These are phyloP conservation scores for Petrolisthes manimaculis DNA, from an alignment of 2,888 invertebrate species.

Conservation along the genomic window DNA sequence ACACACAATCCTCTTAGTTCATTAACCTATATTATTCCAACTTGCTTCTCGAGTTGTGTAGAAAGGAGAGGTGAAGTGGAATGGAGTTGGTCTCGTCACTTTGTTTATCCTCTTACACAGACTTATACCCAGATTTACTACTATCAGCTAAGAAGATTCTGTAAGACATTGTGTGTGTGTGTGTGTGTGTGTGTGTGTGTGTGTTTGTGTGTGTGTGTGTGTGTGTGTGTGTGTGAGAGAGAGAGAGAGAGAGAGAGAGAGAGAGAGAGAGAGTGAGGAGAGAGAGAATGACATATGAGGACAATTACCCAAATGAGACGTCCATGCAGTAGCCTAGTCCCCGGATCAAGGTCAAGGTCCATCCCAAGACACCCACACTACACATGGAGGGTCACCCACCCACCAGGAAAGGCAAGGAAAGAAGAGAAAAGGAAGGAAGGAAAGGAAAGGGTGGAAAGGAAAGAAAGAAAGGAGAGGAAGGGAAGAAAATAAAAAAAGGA, in stretches of 20 bases:
- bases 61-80: not conserved
- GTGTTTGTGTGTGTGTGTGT: not conserved
- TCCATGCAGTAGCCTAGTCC: too few relatives aligned
- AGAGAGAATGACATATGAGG: conserved; percentile 1
- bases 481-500: not conserved
- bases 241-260: too few relatives aligned
- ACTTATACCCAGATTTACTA: too few relatives aligned
- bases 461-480: not conserved
- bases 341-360: too few relatives aligned
- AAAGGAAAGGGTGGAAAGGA: not conserved
- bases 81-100: not conserved
- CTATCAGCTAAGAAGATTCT: not conserved
- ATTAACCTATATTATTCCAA: too few relatives aligned
- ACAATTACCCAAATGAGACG: not conserved
- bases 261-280: conserved; percentile 19
- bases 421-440: not conserved
- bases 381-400: too few relatives aligned
- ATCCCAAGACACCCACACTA: too few relatives aligned
- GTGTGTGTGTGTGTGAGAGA: not conserved
- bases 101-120: not conserved
- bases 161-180: not conserved
- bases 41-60: too few relatives aligned
- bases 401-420: not conserved
- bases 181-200: not conserved
- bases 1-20: too few relatives aligned